These are phyloP conservation scores for Trialeurodes vaporariorum DNA, from an alignment of 1,140 invertebrate genomes.

Conservation along the genomic window DNA sequence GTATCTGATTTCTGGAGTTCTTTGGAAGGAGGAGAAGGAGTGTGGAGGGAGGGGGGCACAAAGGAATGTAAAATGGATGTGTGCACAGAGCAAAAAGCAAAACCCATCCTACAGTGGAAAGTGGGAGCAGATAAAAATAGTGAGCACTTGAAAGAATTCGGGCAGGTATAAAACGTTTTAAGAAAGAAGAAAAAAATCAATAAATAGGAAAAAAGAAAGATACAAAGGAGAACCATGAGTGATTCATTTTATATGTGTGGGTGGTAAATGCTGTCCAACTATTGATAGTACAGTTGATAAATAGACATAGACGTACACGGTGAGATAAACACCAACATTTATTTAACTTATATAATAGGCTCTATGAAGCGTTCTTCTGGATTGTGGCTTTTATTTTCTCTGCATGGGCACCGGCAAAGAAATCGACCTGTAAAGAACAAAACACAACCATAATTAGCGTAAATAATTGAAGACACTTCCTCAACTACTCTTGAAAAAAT, in stretches of 20 bases:
- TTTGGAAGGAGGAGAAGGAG: too few species aligned
- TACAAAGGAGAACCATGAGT: not conserved
- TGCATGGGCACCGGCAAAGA: not conserved
- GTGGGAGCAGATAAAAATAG: too few species aligned
- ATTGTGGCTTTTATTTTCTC: not conserved
- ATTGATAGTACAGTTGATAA: not conserved
- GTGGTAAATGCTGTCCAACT: not conserved
- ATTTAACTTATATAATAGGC: not conserved
- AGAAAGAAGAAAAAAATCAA: not conserved
- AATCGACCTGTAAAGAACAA: not conserved
- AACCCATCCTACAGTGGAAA: too few species aligned
- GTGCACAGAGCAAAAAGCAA: not conserved
- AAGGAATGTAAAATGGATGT: not conserved
- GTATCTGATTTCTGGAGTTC: too few species aligned
- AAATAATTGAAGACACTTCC: too few species aligned
- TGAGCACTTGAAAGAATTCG: too few species aligned
- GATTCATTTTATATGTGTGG: not conserved
- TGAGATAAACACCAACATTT: not conserved
- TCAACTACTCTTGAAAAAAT: too few species aligned
- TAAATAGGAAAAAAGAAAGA: not conserved
- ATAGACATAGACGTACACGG: not conserved
- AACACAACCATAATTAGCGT: too few species aligned
- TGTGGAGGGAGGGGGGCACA: too few species aligned
- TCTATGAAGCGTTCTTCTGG: not conserved
- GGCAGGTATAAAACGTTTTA: not conserved